Evolutionary conservation across 2,113 vertebrate genomes (phyloP).

Genomic region (Archilochus colubris): DNA sequence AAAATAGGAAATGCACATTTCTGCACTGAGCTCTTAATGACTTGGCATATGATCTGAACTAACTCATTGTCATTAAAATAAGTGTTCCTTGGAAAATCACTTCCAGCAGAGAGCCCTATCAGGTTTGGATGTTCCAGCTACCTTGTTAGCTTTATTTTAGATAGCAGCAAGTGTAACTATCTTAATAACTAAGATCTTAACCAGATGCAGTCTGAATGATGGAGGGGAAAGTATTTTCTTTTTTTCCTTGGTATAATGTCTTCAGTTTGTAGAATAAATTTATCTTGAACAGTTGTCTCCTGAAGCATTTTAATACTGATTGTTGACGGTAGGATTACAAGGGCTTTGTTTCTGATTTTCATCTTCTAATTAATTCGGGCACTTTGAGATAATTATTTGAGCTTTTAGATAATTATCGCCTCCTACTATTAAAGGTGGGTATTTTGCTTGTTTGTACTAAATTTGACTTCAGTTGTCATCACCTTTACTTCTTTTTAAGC

Average conservation of each 20-base stretch:
- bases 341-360: background rate
- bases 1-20: conserved; percentile 47
- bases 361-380: background rate
- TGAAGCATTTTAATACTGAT: background rate
- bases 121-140: background rate
- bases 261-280: background rate
- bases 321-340: background rate
- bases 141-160: conserved; percentile 11
- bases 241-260: background rate
- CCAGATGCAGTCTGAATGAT: background rate
- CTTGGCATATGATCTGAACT: conserved; percentile 21
- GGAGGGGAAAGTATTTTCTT: background rate
- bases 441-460: background rate
- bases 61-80: conserved; percentile 12
- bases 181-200: conserved; percentile 8
- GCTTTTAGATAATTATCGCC: background rate
- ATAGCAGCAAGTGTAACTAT: conserved; percentile 7
- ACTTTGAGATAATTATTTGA: background rate
- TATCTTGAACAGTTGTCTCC: background rate
- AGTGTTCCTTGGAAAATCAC: conserved; percentile 45
- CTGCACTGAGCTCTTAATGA: background rate
- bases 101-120: background rate
- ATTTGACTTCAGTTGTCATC: background rate
- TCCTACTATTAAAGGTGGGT: background rate
- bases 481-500: background rate